Evolutionary conservation across 1,140 invertebrate species (phyloP), one percentile per base, ranked within the genome.

Genomic region (Drosophila takahashii): DNA sequence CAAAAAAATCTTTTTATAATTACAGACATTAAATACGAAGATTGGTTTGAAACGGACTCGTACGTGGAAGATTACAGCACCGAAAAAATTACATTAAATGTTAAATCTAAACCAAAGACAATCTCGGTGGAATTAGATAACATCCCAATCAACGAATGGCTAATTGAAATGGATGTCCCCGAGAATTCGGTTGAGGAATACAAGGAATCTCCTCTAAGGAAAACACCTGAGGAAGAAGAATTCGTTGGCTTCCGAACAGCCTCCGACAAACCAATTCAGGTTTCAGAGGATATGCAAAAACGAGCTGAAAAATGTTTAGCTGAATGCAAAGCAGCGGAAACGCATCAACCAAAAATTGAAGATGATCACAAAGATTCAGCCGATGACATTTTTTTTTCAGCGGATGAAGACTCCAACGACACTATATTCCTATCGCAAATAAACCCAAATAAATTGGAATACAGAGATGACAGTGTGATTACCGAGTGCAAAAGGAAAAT

Each of bases 31-130:
- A 72, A 54, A 22, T 73, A 47, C 11, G 70, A 27, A 0, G 59
- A 75, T 29, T 83, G 80, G 80, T 64, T 58, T n/a, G 59, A 78
- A 1, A 42, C 18, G 36, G 80, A 85, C 51, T 62, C 66, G 0
- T 22, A 53, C n/a, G 13, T 66, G 36, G 52, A 51, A 10, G 34
- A 47, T 8, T 74, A 51, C 22, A 70, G 41, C 36, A 45, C 57
- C 3, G 59, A 84, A 58, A 67, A 27, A 16, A 36, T 45, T 10
- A 16, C 36, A 5, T 11, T 51, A 47, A 22, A 36, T 4, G 16
- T 34, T 8, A 16, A 54, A 4, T 16, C 11, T 15, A 8, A 52
- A 16, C 10, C 53, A 10, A 26, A 15, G 2, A 6, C 34, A 0
- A 2, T 1, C 1, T 16, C 27, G 16, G 22, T 13, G 11, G 10